Evolutionary conservation across 1,140 invertebrate species (phyloP).

Genomic region (Drosophila miranda): DNA sequence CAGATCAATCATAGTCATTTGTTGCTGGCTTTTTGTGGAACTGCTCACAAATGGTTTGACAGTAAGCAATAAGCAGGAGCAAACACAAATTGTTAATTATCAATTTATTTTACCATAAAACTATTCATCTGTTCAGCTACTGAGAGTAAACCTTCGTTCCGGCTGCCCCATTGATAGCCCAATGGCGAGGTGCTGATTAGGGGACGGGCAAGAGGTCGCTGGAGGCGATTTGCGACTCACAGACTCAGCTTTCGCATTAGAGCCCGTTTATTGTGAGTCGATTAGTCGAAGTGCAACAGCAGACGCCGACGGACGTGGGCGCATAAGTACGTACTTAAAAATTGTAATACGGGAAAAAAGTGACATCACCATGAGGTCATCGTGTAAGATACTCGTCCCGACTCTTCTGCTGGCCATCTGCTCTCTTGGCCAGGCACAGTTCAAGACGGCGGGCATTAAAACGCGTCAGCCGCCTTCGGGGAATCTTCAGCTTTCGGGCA

Average conservation of each 20-base stretch:
- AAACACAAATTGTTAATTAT: constrained; percentile 32
- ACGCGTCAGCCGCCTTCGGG: constrained; percentile 64
- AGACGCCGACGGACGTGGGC: constrained; percentile 48
- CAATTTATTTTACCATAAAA: constrained; percentile 14
- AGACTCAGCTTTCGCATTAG: constrained; percentile 26
- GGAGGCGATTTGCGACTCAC: constrained; percentile 37
- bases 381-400: constrained; percentile 19
- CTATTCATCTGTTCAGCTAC: constrained; percentile 1
- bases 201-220: constrained; percentile 25
- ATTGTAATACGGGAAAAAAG: constrained; percentile 15
- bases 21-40: too few relatives aligned
- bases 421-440: constrained; percentile 48
- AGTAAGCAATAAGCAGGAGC: not conserved
- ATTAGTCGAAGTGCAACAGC: constrained; percentile 69
- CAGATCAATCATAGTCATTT: too few relatives aligned
- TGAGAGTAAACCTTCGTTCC: constrained; percentile 49
- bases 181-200: constrained; percentile 58
- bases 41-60: not conserved
- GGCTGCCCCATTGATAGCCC: constrained; percentile 51
- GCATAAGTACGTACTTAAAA: constrained; percentile 3
- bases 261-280: constrained; percentile 17
- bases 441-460: constrained; percentile 76
- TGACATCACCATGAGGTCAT: constrained; percentile 62
- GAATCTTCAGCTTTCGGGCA: constrained; percentile 53
- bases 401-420: constrained; percentile 30